Base-by-base conservation (phyloP, 2,888 invertebrate genomes). In the Ditula angustiorana region DNA sequence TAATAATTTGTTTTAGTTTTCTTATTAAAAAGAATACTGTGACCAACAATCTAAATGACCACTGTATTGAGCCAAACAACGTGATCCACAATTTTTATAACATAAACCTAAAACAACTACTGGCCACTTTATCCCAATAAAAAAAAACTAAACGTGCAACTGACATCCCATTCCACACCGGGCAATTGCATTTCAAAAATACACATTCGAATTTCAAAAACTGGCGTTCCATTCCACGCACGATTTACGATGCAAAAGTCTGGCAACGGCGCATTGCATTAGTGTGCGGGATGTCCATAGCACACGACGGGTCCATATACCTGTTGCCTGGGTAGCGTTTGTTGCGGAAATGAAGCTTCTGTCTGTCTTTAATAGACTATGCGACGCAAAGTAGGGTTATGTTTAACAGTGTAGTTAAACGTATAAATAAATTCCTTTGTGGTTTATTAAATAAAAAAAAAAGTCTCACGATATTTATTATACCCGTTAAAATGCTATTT, bases 151-250 rank as follows among this genome's bases (percentile, higher is more conserved):
- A 26, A 56, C 5, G 11, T 26, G 21, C 61, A 61, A 26, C 41
- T 33, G 26, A 41, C 2, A 37, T 44, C 41, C 49, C 30, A 59
- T 35, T 33, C 28, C 11, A 30, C 26, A 37, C 46, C 50, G 37
- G 33, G 24, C 47, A 44, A 67, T 53, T 47, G 58, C 47, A 46
- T 55, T 61, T 26, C 52, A 49, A 44, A 64, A 37, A 46, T 55
- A 44, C 41, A 35, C 30, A 60, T 59, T 62, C 41, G 37, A 61
- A 63, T 61, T 68, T 67, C 58, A 67, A 68, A 69, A 69, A 56
- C 50, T 66, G 62, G 49, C 56, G 26, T 63, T 55, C 59, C 66
- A 63, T 70, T 73, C 66, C 68, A 68, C 66, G 68, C 66, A 69
- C 68, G 66, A 68, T 71, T 70, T 69, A 62, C 61, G 55, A 55